phyloP scores from a whole-genome alignment of 2,888 invertebrate species.

The Cerastis leucographa region DNA sequence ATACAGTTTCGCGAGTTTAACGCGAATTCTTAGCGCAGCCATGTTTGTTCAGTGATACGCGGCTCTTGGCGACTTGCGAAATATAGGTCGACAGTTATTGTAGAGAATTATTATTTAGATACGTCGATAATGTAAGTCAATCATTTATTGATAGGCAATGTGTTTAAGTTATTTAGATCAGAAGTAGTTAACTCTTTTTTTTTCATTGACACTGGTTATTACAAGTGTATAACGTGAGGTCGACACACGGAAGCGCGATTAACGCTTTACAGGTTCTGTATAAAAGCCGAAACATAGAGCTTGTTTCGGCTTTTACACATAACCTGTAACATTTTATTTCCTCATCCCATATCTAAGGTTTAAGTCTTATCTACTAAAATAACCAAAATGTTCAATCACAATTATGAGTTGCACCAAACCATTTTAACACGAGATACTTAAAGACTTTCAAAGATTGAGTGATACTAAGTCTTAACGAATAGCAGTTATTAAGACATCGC shows the following conservation, averaged over 20 bases:
- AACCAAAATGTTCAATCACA: neutral
- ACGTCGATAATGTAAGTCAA: slow-evolving; percentile 36
- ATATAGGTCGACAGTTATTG: slow-evolving; percentile 63
- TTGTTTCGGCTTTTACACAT: neutral
- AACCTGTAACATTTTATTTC: neutral
- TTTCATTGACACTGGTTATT: no score
- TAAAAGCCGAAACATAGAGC: no score
- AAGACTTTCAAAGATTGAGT: neutral
- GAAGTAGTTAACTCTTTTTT: neutral
- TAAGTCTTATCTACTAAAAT: neutral
- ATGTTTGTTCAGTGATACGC: slow-evolving; percentile 72
- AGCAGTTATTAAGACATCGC: neutral
- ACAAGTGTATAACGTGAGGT: no score
- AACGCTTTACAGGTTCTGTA: no score
- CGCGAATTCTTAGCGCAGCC: slow-evolving; percentile 75
- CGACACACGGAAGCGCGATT: no score
- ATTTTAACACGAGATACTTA: neutral
- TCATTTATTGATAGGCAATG: slow-evolving; percentile 18
- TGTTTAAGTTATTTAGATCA: neutral
- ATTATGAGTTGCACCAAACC: neutral
- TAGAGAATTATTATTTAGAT: slow-evolving; percentile 54
- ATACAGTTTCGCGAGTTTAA: slow-evolving; percentile 72
- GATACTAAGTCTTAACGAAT: no score
- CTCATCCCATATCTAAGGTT: neutral
- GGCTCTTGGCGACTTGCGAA: slow-evolving; percentile 51